These are phyloP conservation scores for Epizoanthus rinbou DNA, from an alignment of 92 coral and sea anemone genomes.

Conservation along the genomic window DNA sequence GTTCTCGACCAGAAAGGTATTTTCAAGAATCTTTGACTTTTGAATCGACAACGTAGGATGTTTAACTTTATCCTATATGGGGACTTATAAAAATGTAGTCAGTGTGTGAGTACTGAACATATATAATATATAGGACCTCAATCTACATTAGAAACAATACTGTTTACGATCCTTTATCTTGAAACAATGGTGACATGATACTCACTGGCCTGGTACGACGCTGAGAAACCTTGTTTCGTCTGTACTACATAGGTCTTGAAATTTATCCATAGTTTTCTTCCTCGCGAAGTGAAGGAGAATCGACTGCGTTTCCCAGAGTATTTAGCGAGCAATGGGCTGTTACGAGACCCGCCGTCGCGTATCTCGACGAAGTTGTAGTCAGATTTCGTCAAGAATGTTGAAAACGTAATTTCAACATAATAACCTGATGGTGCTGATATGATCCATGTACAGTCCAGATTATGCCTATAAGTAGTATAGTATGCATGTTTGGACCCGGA, in stretches of 20 bases:
- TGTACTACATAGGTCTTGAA: not conserved
- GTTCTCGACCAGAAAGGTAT: too few relatives aligned
- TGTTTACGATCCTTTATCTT: too few relatives aligned
- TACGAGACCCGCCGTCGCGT: slow-evolving; percentile 10
- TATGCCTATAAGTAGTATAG: not conserved
- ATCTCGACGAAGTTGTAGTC: slow-evolving; percentile 21
- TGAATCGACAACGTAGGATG: too few relatives aligned
- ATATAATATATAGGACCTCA: too few relatives aligned
- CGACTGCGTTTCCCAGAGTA: slow-evolving; percentile 2
- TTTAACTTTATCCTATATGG: too few relatives aligned
- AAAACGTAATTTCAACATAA: slow-evolving; percentile 12
- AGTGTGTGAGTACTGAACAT: too few relatives aligned
- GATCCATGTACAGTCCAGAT: slow-evolving; percentile 50
- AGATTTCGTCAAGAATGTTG: slow-evolving; percentile 21
- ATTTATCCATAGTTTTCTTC: not conserved
- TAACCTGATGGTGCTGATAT: slow-evolving; percentile 18
- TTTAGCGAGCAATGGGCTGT: not conserved
- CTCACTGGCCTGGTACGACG: not conserved
- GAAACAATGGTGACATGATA: too few relatives aligned
- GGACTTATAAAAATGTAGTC: too few relatives aligned
- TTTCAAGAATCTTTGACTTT: too few relatives aligned
- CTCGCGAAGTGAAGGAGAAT: not conserved
- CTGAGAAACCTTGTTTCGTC: not conserved
- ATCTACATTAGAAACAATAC: too few relatives aligned
- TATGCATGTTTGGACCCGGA: too few relatives aligned